Conservation (phyloP, 2,888 invertebrate genomes). For the Fissipunctia ypsillon region DNA sequence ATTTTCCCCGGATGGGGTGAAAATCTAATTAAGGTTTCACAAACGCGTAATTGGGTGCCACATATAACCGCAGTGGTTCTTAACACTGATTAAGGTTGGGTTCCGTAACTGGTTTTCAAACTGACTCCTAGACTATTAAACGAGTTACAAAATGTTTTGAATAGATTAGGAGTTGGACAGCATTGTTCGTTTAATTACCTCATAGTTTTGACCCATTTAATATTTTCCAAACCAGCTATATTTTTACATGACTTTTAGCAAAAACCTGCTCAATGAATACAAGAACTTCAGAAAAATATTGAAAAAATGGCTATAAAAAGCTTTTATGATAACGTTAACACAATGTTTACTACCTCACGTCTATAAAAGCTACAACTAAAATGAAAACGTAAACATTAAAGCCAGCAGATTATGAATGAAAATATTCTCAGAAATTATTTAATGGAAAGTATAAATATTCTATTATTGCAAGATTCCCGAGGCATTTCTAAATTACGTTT, state of each 20-base stretch:
- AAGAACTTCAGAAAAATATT: background rate
- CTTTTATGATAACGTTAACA: background rate
- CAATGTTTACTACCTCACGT: background rate
- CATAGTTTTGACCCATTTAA: background rate
- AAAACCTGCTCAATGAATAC: background rate
- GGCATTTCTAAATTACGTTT: conserved; percentile 9
- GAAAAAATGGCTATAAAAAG: background rate
- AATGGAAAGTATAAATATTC: background rate
- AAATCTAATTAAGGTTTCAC: conserved; percentile 59
- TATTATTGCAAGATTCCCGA: conserved; percentile 5
- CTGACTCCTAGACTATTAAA: conserved; percentile 11
- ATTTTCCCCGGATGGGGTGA: conserved; percentile 8
- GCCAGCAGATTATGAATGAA: conserved; percentile 5
- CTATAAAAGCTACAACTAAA: background rate
- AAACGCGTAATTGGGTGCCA: conserved; percentile 46
- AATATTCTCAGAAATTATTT: conserved; percentile 6
- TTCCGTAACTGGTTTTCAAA: conserved; percentile 30
- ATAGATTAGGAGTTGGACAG: background rate
- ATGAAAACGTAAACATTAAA: background rate
- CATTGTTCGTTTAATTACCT: background rate
- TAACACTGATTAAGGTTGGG: conserved; percentile 42
- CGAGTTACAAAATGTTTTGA: background rate
- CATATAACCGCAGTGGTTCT: conserved; percentile 27
- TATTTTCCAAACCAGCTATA: background rate
- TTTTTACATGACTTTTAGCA: too few relatives aligned